Evolutionary conservation across 92 coral and sea anemone species (phyloP), one percentile per base, ranked within the genome.

Genomic region (Epizoanthus scotinus): DNA sequence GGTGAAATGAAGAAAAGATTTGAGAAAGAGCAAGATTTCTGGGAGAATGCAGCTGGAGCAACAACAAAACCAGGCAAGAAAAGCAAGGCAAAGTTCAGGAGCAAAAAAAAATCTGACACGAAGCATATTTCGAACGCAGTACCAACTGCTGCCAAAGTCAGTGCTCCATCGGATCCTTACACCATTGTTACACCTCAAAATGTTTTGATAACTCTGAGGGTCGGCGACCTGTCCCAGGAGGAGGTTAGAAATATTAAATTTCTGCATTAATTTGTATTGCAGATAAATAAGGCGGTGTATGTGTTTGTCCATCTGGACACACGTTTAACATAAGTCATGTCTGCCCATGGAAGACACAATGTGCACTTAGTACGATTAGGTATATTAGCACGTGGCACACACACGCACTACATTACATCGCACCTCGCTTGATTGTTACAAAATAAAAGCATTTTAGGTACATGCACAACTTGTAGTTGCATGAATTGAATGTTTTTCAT

Each of bases 1-100:
- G 55, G 71, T 14, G 87, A 87, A 67, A 90, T 92, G 85, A 63
- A 61, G 17, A 59, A 84, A 5, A 79, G 78, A 38, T 90, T 84
- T 67, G 67, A 57, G 5, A 73, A 77, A 14, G 90, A 87, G 19
- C 66, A 54, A 47, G 87, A 70, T 13, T 67, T 77, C 53, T 47
- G 34, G 63, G 60, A 19, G 9, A 73, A 77, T 56, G 49, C 87
- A 36, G 68, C 52, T n/a, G 1, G 12, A 0, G 67, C 63, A n/a
- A 15, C 26, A 20, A n/a, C 69, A 10, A 63, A 29, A 25, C 0
- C 69, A 19, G 28, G 12, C 50, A 69, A 22, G 71, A 18, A 20
- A 9, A 83, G 64, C 40, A 36, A 14, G 10, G 49, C 53, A 44
- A 55, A 29, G 15, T 8, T 21, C n/a, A 58, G 21, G 31, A n/a